phyloP scores from a whole-genome alignment of 2,888 invertebrate genomes.

The Chrysina gloriosa region DNA sequence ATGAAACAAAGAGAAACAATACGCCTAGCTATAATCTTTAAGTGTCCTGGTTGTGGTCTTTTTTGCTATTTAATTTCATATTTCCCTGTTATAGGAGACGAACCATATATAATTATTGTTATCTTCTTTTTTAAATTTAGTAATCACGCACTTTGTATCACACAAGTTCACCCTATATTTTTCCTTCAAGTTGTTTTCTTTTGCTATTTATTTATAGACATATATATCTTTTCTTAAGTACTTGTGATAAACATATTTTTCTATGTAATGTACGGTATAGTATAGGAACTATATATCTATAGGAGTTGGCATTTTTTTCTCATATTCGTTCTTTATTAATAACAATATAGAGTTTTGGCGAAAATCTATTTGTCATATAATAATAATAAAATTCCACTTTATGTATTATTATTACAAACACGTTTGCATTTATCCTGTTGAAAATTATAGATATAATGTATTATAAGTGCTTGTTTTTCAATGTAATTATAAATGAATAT shows the following conservation, averaged over 20 bases:
- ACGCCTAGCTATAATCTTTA: too few relatives aligned
- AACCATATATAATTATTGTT: too few relatives aligned
- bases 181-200: background rate
- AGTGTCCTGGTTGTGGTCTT: too few relatives aligned
- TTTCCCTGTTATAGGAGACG: too few relatives aligned
- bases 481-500: conserved; percentile 38
- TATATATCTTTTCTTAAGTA: background rate
- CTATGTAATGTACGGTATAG: background rate
- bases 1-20: background rate
- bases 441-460: conserved; percentile 31
- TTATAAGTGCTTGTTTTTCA: conserved; percentile 35
- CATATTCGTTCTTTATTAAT: background rate
- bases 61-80: too few relatives aligned
- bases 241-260: background rate
- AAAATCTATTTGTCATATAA: too few relatives aligned
- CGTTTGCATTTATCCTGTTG: conserved; percentile 32
- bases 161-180: background rate
- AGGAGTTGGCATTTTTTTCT: background rate
- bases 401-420: conserved; percentile 23
- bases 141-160: background rate
- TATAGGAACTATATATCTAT: background rate
- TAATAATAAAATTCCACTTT: conserved; percentile 14
- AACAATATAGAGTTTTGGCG: conserved; percentile 4
- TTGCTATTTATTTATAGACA: conserved; percentile 6
- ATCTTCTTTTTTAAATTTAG: background rate